A percentile compares a stretch with the other conserved stretches of the same genome.
Evolutionary conservation across 2,797 vertebrate species (phyloP).

Genomic region (Diceros bicornis): DNA sequence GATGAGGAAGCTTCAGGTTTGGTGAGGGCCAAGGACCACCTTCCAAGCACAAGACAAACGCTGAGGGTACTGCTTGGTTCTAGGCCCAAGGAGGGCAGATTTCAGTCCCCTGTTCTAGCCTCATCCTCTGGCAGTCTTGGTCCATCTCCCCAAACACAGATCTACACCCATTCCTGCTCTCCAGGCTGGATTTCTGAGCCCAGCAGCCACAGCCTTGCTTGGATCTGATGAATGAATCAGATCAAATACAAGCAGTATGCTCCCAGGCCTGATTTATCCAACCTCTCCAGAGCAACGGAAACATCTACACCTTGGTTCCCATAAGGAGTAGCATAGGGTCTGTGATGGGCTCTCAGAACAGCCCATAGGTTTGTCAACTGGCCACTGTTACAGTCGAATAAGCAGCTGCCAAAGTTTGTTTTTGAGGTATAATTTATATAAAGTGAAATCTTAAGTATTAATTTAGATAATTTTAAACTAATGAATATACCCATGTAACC

Average conservation of each 20-base stretch:
- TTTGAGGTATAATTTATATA: slow-evolving; percentile 31
- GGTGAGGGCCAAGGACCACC: background rate
- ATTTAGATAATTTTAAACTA: background rate
- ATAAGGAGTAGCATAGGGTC: background rate
- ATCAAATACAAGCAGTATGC: background rate
- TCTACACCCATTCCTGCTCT: background rate
- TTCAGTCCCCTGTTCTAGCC: background rate
- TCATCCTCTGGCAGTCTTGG: background rate
- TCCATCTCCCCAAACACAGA: background rate
- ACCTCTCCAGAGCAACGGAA: background rate
- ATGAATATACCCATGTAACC: background rate
- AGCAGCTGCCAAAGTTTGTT: background rate
- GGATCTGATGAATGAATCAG: background rate
- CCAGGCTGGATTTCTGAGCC: background rate
- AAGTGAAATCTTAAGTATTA: slow-evolving; percentile 5
- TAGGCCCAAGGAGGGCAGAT: background rate
- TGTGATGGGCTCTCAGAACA: slow-evolving; percentile 4
- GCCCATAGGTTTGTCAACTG: background rate
- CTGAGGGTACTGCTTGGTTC: background rate
- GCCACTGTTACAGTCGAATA: background rate
- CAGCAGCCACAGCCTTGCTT: background rate
- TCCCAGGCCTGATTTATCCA: background rate
- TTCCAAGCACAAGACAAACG: background rate
- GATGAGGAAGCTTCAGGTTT: background rate
- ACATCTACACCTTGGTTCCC: background rate